Evolutionary conservation across 2,113 vertebrate species (phyloP).

Genomic region (Crotalus horridus): DNA sequence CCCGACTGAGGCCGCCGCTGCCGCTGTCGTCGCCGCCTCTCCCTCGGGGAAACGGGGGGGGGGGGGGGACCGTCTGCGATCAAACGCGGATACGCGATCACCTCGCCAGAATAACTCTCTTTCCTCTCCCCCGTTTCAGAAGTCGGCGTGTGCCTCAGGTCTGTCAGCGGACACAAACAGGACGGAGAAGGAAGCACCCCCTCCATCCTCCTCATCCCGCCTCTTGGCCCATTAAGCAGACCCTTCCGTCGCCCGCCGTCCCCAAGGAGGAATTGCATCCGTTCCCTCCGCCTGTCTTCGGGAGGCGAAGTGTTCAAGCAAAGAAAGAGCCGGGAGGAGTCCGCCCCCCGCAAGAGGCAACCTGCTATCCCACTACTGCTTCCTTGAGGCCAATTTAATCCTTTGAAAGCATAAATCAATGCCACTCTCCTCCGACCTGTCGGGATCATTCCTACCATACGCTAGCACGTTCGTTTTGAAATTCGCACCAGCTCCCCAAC

Average conservation of each 20-base stretch:
- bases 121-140: not conserved
- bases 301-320: not conserved
- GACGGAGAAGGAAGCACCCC: not conserved
- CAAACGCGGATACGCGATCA: not conserved
- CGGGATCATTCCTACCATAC: not conserved
- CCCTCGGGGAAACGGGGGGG: not conserved
- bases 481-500: not conserved
- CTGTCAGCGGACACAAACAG: not conserved
- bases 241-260: not conserved
- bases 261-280: not conserved
- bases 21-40: not conserved
- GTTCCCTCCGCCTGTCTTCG: not conserved
- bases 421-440: not conserved
- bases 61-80: too few species aligned
- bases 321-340: not conserved
- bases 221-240: not conserved
- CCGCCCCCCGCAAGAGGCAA: not conserved
- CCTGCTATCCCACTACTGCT: not conserved
- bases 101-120: not conserved
- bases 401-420: not conserved
- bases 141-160: not conserved
- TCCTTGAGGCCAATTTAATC: not conserved
- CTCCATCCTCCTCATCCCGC: too few species aligned
- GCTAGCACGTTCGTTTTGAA: not conserved
- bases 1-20: not conserved